phyloP scores from a whole-genome alignment of 2,888 invertebrate species.

The Caenorhabditis afra region DNA sequence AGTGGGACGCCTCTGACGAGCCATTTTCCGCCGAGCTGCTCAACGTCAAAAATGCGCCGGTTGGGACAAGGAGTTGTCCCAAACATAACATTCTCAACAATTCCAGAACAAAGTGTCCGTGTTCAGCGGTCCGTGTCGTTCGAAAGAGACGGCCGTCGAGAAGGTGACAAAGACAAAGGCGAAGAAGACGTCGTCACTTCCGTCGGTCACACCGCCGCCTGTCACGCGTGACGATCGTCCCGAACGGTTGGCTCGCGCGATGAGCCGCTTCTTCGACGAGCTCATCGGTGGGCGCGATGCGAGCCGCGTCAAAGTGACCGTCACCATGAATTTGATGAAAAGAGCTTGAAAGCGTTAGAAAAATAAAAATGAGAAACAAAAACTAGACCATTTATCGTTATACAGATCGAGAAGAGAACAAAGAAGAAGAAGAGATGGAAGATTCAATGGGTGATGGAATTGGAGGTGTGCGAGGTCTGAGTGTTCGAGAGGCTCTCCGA shows the following conservation, averaged over 20 bases:
- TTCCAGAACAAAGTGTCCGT: slow-evolving; percentile 41
- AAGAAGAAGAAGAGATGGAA: no score
- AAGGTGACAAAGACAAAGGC: slow-evolving; percentile 27
- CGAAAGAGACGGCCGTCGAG: slow-evolving; percentile 29
- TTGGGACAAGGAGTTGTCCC: neutral
- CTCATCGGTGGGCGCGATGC: slow-evolving; percentile 31
- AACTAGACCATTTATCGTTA: no score
- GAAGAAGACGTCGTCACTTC: neutral
- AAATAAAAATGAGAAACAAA: neutral
- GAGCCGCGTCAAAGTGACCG: slow-evolving; percentile 26
- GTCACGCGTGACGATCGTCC: slow-evolving; percentile 29
- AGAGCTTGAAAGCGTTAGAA: slow-evolving; percentile 1
- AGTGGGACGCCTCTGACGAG: slow-evolving; percentile 65
- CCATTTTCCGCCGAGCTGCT: slow-evolving; percentile 66
- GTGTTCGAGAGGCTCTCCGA: slow-evolving; percentile 41
- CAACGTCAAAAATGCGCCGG: slow-evolving; percentile 68
- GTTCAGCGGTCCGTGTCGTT: slow-evolving; percentile 49
- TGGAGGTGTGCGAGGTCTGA: slow-evolving; percentile 24
- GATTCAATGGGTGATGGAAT: slow-evolving; percentile 19
- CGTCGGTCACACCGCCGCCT: neutral
- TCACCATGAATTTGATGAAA: neutral
- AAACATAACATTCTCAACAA: no score
- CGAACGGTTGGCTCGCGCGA: slow-evolving; percentile 33
- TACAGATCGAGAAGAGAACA: no score
- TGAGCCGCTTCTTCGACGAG: slow-evolving; percentile 26